phyloP scores from a whole-genome alignment of 2,888 invertebrate species.

The Eilema griseolum region DNA sequence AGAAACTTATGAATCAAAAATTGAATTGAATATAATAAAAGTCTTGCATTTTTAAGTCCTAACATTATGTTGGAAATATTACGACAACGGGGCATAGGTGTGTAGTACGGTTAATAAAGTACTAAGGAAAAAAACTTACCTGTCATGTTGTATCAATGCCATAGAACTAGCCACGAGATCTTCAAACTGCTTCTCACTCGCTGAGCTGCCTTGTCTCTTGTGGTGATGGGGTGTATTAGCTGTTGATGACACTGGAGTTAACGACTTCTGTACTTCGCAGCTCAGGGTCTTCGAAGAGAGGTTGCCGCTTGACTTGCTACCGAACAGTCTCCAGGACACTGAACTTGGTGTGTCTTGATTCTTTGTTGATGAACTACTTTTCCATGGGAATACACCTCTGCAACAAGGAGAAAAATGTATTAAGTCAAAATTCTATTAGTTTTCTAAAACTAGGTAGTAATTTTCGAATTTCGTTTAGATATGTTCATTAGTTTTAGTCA shows the following conservation, averaged over 20 bases:
- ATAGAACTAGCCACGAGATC: constrained; percentile 90
- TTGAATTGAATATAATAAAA: too few relatives aligned
- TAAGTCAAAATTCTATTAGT: background rate
- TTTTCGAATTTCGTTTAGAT: too few relatives aligned
- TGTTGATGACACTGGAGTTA: constrained; percentile 74
- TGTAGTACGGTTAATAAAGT: background rate
- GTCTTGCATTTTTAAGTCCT: too few relatives aligned
- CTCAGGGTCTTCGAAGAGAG: constrained; percentile 66
- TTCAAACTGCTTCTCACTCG: constrained; percentile 85
- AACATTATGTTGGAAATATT: too few relatives aligned
- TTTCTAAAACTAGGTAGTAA: background rate
- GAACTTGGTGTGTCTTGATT: constrained; percentile 64
- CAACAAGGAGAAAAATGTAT: constrained; percentile 60
- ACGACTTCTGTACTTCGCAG: constrained; percentile 69
- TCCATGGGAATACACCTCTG: constrained; percentile 87
- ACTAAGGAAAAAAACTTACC: constrained; percentile 69
- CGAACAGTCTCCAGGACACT: constrained; percentile 76
- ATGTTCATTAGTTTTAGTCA: too few relatives aligned
- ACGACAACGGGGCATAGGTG: too few relatives aligned
- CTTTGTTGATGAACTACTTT: constrained; percentile 74
- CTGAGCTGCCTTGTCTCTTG: constrained; percentile 81
- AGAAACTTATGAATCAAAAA: too few relatives aligned
- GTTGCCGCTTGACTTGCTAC: constrained; percentile 78
- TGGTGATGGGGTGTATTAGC: constrained; percentile 80
- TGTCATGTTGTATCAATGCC: constrained; percentile 90